These are phyloP conservation scores for Brachyhypopomus occidentalis DNA, from an alignment of 2,113 vertebrate genomes.

Conservation along the genomic window DNA sequence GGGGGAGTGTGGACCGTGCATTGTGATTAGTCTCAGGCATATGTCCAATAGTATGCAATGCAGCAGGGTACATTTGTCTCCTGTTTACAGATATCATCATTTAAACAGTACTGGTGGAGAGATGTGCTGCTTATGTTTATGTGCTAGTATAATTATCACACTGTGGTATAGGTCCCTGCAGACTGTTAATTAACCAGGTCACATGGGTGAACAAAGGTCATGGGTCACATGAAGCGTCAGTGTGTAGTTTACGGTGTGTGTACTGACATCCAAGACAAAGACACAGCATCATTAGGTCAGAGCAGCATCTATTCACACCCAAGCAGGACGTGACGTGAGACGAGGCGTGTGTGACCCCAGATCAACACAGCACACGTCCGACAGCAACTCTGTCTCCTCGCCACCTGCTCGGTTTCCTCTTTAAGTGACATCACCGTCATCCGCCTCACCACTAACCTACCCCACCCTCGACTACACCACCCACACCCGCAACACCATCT, in stretches of 20 bases:
- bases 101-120: conserved; percentile 2
- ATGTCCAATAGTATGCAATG: no score
- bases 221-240: background rate
- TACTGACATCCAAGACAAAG: background rate
- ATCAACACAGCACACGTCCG: background rate
- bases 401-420: background rate
- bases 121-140: background rate
- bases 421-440: no score
- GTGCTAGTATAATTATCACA: no score
- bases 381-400: background rate
- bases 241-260: background rate
- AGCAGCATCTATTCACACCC: background rate
- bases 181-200: no score
- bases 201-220: background rate
- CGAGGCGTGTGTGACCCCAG: background rate
- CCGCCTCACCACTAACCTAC: no score
- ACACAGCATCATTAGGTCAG: background rate
- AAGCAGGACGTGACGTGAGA: background rate
- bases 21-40: no score
- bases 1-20: no score
- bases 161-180: no score
- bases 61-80: background rate
- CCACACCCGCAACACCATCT: no score
- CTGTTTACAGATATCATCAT: conserved; percentile 18
- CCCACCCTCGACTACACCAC: no score